Evolutionary conservation across 2,113 vertebrate species (phyloP).

Genomic region (Leuciscus idus): DNA sequence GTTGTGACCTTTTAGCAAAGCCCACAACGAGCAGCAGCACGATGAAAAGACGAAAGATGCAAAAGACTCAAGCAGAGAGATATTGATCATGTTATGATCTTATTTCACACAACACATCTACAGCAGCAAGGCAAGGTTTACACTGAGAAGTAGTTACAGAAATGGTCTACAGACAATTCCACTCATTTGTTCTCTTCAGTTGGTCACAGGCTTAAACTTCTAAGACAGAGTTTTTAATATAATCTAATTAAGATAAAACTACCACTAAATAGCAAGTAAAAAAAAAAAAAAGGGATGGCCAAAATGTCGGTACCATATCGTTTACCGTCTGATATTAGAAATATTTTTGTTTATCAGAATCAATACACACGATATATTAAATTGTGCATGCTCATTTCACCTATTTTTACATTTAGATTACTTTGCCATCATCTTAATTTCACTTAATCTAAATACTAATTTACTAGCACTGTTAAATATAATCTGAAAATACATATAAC

Average conservation of each 20-base stretch:
- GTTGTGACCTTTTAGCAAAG: conserved; percentile 4
- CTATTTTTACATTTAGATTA: too few species aligned
- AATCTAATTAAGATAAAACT: neutral
- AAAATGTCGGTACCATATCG: neutral
- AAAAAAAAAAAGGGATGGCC: neutral
- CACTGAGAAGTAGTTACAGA: neutral
- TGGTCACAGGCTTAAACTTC: neutral
- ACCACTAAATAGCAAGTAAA: neutral
- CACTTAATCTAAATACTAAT: too few species aligned
- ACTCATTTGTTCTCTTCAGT: neutral
- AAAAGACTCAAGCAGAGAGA: neutral
- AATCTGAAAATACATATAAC: too few species aligned
- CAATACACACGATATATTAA: neutral
- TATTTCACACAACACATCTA: neutral
- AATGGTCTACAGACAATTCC: neutral
- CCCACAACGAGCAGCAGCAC: neutral
- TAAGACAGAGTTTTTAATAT: neutral
- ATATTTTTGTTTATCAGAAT: too few species aligned
- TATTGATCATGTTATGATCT: neutral
- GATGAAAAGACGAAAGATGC: neutral
- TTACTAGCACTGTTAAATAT: too few species aligned
- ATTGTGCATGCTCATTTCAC: neutral
- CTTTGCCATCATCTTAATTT: too few species aligned
- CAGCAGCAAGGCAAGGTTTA: neutral
- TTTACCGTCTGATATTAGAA: too few species aligned